Percentiles rank a stretch among this genome's conserved stretches.
These are phyloP conservation scores for Alviniconcha strummeri DNA, from an alignment of 2,888 invertebrate species.

Conservation along the genomic window DNA sequence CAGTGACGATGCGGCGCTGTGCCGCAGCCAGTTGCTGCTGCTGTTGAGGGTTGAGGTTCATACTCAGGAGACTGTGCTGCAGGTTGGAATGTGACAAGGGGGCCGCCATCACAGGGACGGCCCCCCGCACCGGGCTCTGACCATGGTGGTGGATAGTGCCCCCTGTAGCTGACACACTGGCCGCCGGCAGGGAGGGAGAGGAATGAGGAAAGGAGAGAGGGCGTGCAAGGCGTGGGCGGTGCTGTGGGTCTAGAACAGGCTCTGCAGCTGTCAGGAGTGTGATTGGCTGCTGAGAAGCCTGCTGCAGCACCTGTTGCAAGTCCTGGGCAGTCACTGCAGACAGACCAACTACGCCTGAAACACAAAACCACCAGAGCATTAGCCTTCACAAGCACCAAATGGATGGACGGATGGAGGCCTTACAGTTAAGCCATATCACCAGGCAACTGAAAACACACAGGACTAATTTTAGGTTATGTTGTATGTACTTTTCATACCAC, in stretches of 20 bases:
- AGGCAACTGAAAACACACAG: too few species aligned
- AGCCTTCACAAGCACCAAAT: background rate
- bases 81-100: conserved; percentile 34
- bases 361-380: background rate
- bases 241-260: conserved; percentile 30
- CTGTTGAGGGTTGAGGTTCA: conserved; percentile 42
- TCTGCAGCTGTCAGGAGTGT: conserved; percentile 42
- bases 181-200: conserved; percentile 10
- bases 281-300: conserved; percentile 40
- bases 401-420: too few species aligned
- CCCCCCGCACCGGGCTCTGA: conserved; percentile 54
- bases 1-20: conserved; percentile 26
- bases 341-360: conserved; percentile 43
- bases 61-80: conserved; percentile 36
- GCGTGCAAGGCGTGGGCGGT: conserved; percentile 24
- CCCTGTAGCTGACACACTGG: conserved; percentile 39
- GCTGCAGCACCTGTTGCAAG: conserved; percentile 38
- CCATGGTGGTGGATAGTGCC: conserved; percentile 67
- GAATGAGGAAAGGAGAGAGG: conserved; percentile 31
- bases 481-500: too few species aligned
- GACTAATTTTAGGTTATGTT: too few species aligned
- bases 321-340: conserved; percentile 40
- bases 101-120: conserved; percentile 45
- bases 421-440: too few species aligned
- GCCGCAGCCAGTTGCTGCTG: conserved; percentile 21